Evolutionary conservation across 2,888 invertebrate genomes (phyloP), one percentile per base, ranked within the genome.

Genomic region (Priocnemis perturbator): DNA sequence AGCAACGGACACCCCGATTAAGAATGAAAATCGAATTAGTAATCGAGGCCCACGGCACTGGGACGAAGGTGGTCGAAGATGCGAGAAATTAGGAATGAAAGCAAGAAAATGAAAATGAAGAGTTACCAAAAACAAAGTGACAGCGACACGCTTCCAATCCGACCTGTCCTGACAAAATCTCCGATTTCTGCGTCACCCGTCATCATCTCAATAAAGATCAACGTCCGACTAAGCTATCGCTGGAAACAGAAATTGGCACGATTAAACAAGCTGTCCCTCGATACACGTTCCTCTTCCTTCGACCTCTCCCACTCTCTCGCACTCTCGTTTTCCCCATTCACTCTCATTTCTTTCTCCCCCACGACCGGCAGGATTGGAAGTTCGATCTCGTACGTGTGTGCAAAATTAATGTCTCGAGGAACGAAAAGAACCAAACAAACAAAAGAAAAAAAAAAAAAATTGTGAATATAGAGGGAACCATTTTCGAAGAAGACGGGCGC

Each of bases 201-300:
- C 26, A 78, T 80, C 81, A 86, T 37, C 37, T 37, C 37, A 37
- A 78, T 83, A 83, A 83, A 78, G 84, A 79, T 87, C 87, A 87
- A 87, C 83, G 85, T 84, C 85, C 87, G 79, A 86, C 86, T 87
- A 88, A 87, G 87, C 86, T 88, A 87, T 87, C 84, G 83, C 87
- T 87, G 87, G 63, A 88, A 88, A 87, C 82, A 85, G 85, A 87
- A 87, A 83, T 78, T 76, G 76, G 64, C 70, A 60, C 23, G 37
- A 76, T 84, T 81, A 81, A 37, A 37, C 37, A 37, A 37, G 37
- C 14, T 11, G 37, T 37, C 14, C 11, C 37, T 37, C 37, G 37
- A 77, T 21, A 45, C 21, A 57, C 45, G n/a, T 60, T 67, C n/a
- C 21, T 62, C 57, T 15, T 48, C 19, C 44, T 63, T 37, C 37